Base-by-base conservation (phyloP, 2,113 vertebrate genomes). In the Alouatta palliata region DNA sequence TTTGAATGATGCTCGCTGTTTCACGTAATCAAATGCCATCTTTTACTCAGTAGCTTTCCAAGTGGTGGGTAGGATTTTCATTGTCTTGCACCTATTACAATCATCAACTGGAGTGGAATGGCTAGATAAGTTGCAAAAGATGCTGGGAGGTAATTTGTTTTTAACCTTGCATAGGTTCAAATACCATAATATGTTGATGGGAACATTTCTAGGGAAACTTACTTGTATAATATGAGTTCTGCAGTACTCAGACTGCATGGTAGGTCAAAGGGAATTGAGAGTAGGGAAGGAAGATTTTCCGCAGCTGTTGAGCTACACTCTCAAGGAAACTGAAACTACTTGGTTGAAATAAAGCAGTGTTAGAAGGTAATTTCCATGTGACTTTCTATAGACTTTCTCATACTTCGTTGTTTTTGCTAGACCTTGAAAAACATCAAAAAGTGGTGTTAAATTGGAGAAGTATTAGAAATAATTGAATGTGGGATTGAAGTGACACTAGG, bases 21-120 rank as follows among this genome's bases (percentile, higher is more conserved):
- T 96, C 96, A 91, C 95, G 81, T 96, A 96, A 96, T 97, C 75
- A 27, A 56, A 23, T 97, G 81, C 75, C 75, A 8, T 75, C 73
- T 97, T 64, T 91, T 81, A 79, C 90, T 83, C 56, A 58, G 87
- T 87, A 23, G 90, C 17, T 96, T 97, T 96, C 66, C 76, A 75
- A 8, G 23, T 84, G 80, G 61, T 95, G 79, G 85, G 2, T n/a
- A 90, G 87, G 89, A 95, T 83, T 96, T 87, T 2, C 84, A 71
- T 93, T 81, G n/a, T 80, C 61, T 35, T 40, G 3, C 35, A 32
- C 58, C 80, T 68, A 25, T 87, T 71, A 88, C 76, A 82, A 23
- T 89, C 49, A 71, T 64, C 13, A 47, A 14, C 54, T 93, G 16
- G 12, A 49, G 52, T 84, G 40, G 25, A 47, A 64, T 6, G 6